Conservation (phyloP, 2,888 invertebrate genomes). For the Steromphala cineraria region DNA sequence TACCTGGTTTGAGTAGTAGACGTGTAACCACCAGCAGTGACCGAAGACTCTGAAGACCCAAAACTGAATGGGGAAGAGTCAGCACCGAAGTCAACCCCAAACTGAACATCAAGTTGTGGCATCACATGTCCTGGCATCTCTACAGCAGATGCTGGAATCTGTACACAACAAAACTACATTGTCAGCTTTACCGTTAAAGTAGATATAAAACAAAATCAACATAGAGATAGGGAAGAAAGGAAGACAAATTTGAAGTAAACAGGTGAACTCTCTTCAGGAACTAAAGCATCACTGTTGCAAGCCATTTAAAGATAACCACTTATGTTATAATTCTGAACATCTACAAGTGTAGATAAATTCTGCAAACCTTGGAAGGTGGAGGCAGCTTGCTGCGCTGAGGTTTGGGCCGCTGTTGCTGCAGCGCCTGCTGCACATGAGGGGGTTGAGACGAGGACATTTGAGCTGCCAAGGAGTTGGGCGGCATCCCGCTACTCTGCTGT, state of each 20-base stretch:
- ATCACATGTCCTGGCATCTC: conserved; percentile 96
- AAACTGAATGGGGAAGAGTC: conserved; percentile 67
- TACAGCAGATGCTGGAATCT: conserved; percentile 95
- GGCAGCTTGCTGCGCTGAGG: conserved; percentile 81
- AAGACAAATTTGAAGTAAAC: too few relatives aligned
- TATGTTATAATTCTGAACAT: too few relatives aligned
- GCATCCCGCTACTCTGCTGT: conserved; percentile 29
- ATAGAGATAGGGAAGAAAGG: too few relatives aligned
- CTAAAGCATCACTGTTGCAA: too few relatives aligned
- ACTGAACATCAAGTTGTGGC: conserved; percentile 91
- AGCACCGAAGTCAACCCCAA: conserved; percentile 84
- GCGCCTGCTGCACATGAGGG: conserved; percentile 21
- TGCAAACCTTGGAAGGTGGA: conserved; percentile 86
- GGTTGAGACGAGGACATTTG: conserved; percentile 25
- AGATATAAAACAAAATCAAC: neutral
- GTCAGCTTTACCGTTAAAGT: neutral
- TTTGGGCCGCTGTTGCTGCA: conserved; percentile 78
- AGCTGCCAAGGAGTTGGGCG: conserved; percentile 21
- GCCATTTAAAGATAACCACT: too few relatives aligned
- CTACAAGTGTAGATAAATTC: too few relatives aligned
- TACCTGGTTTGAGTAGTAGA: conserved; percentile 51
- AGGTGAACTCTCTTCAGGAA: too few relatives aligned
- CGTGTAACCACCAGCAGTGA: conserved; percentile 40
- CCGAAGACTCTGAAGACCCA: conserved; percentile 56
- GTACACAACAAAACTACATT: conserved; percentile 36